Percentiles rank a stretch among this genome's conserved stretches.
phyloP scores from a whole-genome alignment of 2,113 vertebrate species.

The Pteruthius melanotis region DNA sequence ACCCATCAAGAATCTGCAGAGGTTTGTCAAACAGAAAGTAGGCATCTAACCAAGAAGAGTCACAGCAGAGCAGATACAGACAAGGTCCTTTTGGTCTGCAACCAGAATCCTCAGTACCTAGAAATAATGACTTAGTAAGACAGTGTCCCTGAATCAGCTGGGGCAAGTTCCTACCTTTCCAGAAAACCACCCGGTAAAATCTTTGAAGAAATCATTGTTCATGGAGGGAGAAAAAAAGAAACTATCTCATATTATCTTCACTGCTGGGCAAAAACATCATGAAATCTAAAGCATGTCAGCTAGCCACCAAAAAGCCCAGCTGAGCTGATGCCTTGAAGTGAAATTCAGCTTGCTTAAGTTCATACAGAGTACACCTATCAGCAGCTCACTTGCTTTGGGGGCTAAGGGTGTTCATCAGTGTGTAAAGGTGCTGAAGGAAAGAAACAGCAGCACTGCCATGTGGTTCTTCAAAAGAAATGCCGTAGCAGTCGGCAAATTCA shows the following conservation, averaged over 20 bases:
- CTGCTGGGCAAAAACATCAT: neutral
- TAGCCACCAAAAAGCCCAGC: neutral
- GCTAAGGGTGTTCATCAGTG: neutral
- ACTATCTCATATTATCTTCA: neutral
- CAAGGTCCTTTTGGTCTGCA: neutral
- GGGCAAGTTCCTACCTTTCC: neutral
- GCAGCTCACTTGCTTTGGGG: neutral
- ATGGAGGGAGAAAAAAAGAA: neutral
- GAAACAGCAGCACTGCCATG: neutral
- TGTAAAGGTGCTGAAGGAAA: conserved; percentile 4
- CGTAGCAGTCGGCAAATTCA: conserved; percentile 12
- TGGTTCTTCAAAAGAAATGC: conserved; percentile 41
- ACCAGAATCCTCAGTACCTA: neutral
- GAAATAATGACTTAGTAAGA: neutral
- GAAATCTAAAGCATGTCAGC: neutral
- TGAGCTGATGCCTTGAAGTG: neutral
- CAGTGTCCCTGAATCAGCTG: neutral
- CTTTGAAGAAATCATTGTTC: neutral
- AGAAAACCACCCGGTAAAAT: neutral
- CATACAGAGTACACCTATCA: neutral
- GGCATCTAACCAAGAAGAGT: neutral
- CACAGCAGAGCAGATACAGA: neutral
- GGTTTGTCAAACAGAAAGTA: neutral
- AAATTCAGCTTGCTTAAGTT: neutral
- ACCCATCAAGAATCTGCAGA: neutral